Evolutionary conservation across 2,113 vertebrate genomes (phyloP).

Genomic region (Fulmarus glacialis): DNA sequence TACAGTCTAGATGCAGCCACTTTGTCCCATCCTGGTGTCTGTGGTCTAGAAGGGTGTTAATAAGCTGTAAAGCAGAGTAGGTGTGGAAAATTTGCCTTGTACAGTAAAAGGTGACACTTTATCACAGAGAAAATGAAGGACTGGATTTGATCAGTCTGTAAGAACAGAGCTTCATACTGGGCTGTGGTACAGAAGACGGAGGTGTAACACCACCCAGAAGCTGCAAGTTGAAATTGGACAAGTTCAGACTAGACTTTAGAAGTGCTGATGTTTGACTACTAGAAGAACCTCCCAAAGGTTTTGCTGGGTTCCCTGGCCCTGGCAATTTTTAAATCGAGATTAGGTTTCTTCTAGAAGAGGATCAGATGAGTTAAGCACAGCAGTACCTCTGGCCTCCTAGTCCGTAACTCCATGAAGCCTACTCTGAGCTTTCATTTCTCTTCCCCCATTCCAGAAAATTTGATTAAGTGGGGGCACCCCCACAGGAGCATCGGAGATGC

Average conservation of each 20-base stretch:
- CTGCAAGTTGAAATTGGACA: background rate
- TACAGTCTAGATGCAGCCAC: background rate
- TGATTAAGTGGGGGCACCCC: background rate
- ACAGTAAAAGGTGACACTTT: background rate
- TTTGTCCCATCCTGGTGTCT: background rate
- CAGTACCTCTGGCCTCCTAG: background rate
- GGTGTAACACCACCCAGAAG: background rate
- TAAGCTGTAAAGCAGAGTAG: background rate
- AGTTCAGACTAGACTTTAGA: background rate
- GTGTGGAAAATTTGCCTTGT: background rate
- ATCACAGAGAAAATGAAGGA: background rate
- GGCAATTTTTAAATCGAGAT: background rate
- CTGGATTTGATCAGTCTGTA: background rate
- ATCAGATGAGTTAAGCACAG: background rate
- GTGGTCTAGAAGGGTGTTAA: background rate
- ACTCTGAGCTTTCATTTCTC: background rate
- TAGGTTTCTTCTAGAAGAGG: background rate
- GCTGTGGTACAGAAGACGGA: background rate
- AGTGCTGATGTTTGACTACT: background rate
- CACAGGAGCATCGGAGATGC: background rate
- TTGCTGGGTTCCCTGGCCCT: background rate
- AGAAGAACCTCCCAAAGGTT: background rate
- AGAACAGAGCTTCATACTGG: background rate
- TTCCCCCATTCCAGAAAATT: background rate
- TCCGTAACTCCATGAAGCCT: background rate